Percentiles rank a stretch among this genome's conserved stretches.
phyloP scores from a whole-genome alignment of 2,113 vertebrate species.

The Phalacrocorax brasilianus region DNA sequence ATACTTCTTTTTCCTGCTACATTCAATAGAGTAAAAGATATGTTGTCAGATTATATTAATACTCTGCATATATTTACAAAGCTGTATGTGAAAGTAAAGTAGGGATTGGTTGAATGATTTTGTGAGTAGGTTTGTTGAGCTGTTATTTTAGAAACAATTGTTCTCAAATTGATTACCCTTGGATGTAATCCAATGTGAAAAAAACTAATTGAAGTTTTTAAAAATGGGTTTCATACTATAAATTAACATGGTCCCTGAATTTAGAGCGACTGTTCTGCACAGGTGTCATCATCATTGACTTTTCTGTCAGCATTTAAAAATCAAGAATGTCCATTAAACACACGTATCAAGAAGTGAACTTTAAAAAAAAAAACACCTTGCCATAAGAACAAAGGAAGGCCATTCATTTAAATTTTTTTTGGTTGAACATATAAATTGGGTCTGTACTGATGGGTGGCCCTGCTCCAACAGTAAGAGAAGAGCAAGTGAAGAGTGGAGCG shows the following conservation, averaged over 20 bases:
- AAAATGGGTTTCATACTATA: neutral
- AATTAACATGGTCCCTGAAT: neutral
- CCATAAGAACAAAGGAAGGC: neutral
- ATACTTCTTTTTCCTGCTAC: neutral
- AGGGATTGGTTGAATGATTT: neutral
- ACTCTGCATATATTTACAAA: neutral
- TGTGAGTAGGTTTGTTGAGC: neutral
- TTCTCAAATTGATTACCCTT: neutral
- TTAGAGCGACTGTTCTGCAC: neutral
- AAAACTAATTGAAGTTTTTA: neutral
- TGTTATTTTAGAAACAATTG: neutral
- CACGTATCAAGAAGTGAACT: neutral
- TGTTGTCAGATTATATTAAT: neutral
- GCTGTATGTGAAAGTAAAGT: neutral
- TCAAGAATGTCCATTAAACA: neutral
- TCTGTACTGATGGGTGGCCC: neutral
- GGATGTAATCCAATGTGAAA: neutral
- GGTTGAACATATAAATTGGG: neutral
- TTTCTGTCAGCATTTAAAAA: neutral
- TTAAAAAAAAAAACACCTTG: accelerated
- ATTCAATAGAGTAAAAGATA: neutral
- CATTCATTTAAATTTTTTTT: neutral
- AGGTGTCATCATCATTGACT: neutral
- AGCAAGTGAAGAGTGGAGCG: neutral
- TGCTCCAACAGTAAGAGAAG: neutral